Conservation (phyloP, 2,797 vertebrate species). For the Phalanger gymnotis region DNA sequence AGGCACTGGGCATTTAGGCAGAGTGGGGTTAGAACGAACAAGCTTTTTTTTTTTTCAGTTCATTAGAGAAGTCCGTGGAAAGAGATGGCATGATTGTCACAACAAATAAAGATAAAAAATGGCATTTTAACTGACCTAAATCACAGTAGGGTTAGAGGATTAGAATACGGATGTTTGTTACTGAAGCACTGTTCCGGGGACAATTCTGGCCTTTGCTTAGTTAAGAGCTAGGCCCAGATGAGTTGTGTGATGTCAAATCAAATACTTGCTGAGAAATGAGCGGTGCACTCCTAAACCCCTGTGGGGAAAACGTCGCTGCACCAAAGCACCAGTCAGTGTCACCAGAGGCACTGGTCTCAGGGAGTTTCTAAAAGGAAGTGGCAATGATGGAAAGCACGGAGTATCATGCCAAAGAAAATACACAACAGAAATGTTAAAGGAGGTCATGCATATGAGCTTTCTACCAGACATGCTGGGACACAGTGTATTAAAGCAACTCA, state of each 20-base stretch:
- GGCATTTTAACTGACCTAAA: neutral
- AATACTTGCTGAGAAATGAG: conserved; percentile 35
- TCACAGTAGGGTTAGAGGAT: neutral
- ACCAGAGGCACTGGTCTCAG: conserved; percentile 50
- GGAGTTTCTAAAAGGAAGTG: conserved; percentile 67
- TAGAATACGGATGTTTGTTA: neutral
- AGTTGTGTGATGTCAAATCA: accelerated
- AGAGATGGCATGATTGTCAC: neutral
- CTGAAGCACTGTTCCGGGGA: neutral
- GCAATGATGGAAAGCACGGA: conserved; percentile 46
- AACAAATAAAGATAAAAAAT: neutral
- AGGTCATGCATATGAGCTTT: conserved; percentile 65
- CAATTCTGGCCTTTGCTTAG: neutral
- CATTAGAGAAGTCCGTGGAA: neutral
- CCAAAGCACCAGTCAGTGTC: conserved; percentile 6
- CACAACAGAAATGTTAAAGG: conserved; percentile 38
- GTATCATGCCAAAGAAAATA: conserved; percentile 66
- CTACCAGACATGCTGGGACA: conserved; percentile 55
- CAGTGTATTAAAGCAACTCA: conserved; percentile 60
- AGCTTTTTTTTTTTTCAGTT: neutral
- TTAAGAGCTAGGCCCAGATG: neutral
- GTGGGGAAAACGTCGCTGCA: conserved; percentile 23
- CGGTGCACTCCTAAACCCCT: conserved; percentile 1
- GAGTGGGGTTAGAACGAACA: neutral
- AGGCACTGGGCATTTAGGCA: neutral